Conservation (phyloP, 2,113 vertebrate species). For the Aptenodytes patagonicus region DNA sequence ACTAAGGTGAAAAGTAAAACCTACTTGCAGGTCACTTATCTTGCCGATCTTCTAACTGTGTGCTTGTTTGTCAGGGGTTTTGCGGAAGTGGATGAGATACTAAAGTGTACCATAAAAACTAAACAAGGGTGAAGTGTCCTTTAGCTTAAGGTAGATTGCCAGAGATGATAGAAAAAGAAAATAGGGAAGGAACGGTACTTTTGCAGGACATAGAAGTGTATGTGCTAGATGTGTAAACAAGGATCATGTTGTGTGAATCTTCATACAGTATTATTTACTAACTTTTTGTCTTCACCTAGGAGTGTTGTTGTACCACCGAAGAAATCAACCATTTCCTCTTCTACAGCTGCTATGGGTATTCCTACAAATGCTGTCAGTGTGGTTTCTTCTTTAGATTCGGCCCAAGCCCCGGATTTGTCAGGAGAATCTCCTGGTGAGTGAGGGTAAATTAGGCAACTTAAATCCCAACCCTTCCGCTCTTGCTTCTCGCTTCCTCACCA, state of each 20-base stretch:
- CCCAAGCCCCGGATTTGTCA: constrained; percentile 65
- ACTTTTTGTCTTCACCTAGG: constrained; percentile 66
- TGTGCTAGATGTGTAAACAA: not conserved
- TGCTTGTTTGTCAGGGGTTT: not conserved
- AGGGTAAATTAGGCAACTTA: not conserved
- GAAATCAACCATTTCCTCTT: constrained; percentile 73
- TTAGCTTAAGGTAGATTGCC: not conserved
- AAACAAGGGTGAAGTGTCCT: not conserved
- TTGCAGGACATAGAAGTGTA: not conserved
- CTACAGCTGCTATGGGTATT: constrained; percentile 58
- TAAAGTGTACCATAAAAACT: not conserved
- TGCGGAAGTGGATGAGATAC: not conserved
- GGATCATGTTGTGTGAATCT: not conserved
- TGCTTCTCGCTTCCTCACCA: not conserved
- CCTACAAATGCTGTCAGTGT: constrained; percentile 85
- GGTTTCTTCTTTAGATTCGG: constrained; percentile 84
- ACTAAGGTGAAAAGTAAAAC: not conserved
- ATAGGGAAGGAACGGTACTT: not conserved
- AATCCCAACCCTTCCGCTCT: not conserved
- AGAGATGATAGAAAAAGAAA: not conserved
- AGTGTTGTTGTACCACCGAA: constrained; percentile 93
- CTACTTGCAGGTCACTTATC: not conserved
- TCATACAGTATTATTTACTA: not conserved
- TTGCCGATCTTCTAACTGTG: not conserved
- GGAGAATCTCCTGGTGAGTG: constrained; percentile 81